phyloP scores from a whole-genome alignment of 2,797 vertebrate species.

The Discoglossus pictus region DNA sequence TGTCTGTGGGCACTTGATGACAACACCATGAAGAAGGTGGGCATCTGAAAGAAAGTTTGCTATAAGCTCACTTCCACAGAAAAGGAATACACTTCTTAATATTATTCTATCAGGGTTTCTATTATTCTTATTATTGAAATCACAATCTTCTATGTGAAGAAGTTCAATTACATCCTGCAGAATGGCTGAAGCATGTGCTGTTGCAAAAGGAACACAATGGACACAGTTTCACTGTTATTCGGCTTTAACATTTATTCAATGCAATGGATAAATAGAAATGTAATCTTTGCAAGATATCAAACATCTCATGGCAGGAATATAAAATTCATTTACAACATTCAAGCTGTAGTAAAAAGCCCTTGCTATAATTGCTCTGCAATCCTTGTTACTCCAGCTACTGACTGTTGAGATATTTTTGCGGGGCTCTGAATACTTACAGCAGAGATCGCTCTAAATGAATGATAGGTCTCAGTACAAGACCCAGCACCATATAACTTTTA shows the following conservation, averaged over 20 bases:
- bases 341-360: slow-evolving; percentile 60
- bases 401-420: not conserved
- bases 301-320: slow-evolving; percentile 63
- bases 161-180: too few species aligned
- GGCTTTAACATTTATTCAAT: slow-evolving; percentile 61
- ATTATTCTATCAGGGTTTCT: too few species aligned
- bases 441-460: slow-evolving; percentile 49
- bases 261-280: slow-evolving; percentile 65
- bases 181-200: too few species aligned
- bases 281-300: slow-evolving; percentile 64
- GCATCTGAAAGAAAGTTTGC: too few species aligned
- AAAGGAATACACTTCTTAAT: too few species aligned
- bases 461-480: slow-evolving; percentile 18
- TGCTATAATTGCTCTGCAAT: slow-evolving; percentile 54
- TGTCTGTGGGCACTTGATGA: too few species aligned
- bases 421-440: slow-evolving; percentile 21
- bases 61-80: too few species aligned
- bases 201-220: slow-evolving; percentile 5
- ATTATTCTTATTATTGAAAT: too few species aligned
- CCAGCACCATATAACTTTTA: slow-evolving; percentile 43
- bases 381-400: slow-evolving; percentile 32
- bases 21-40: too few species aligned
- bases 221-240: slow-evolving; percentile 26
- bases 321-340: slow-evolving; percentile 61
- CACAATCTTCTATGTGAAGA: too few species aligned